phyloP scores from a whole-genome alignment of 2,113 vertebrate genomes.

The Riparia riparia region DNA sequence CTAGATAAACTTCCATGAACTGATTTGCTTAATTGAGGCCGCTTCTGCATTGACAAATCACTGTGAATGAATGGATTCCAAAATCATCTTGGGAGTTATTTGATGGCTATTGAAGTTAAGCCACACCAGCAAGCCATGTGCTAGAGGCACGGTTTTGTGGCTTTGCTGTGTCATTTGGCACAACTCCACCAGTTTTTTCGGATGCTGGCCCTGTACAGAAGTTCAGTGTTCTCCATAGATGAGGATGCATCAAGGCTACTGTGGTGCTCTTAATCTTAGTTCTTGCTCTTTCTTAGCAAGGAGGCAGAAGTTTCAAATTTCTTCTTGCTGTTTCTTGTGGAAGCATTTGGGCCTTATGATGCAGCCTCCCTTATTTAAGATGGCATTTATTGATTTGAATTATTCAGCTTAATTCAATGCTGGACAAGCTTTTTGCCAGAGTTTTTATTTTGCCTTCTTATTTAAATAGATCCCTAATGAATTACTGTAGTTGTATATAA shows the following conservation, averaged over 20 bases:
- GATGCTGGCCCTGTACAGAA: not conserved
- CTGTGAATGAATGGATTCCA: conserved; percentile 33
- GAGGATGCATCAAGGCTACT: not conserved
- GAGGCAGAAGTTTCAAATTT: not conserved
- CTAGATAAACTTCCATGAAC: not conserved
- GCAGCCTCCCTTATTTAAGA: not conserved
- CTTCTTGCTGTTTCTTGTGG: not conserved
- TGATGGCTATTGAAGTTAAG: conserved; percentile 24
- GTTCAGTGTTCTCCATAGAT: not conserved
- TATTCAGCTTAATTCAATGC: conserved; percentile 16
- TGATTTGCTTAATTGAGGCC: not conserved
- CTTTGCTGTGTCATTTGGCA: not conserved
- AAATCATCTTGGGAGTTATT: conserved; percentile 17
- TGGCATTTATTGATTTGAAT: conserved; percentile 21
- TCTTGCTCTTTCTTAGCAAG: not conserved
- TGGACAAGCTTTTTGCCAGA: not conserved
- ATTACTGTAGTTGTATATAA: conserved; percentile 7
- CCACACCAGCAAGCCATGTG: not conserved
- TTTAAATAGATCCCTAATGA: conserved; percentile 42
- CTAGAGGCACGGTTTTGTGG: conserved; percentile 20
- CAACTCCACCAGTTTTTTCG: not conserved
- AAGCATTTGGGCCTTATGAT: not conserved
- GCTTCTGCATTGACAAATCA: not conserved
- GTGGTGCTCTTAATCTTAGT: not conserved
- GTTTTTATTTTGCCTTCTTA: conserved; percentile 11